Evolutionary conservation across 2,888 invertebrate species (phyloP), one percentile per base, ranked within the genome.

Genomic region (Spisula solida): DNA sequence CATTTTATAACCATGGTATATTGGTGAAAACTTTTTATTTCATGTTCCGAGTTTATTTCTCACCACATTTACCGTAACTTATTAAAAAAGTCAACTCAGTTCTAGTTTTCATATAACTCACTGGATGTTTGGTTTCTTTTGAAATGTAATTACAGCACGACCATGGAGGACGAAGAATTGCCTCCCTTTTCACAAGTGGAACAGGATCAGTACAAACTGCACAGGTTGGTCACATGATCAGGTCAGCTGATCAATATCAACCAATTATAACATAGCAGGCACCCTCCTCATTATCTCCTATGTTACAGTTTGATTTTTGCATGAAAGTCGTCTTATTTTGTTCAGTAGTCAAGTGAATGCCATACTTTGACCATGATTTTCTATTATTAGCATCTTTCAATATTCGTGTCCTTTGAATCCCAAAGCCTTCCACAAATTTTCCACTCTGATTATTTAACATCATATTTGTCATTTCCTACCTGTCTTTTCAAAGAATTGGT

Each of bases 101-200:
- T 66, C 20, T 25, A 66, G 60, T 81, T 82, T 82, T 29, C 41
- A 81, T 34, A n/a, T 70, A 47, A 75, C 75, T 83, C 83, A 83
- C 83, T 51, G 75, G 56, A 51, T 86, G 75, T 87, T 87, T 87
- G 82, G 82, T 87, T 87, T 85, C 41, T 85, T 87, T 82, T 87
- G 87, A 56, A 29, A 92, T 82, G 93, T 95, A 92, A 85, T 93
- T 94, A 89, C 92, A 92, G 92, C 87, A 85, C 88, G 18, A 66
- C 88, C 48, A 94, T 97, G 82, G 97, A 97, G 79, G 97, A 97
- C 94, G 97, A 97, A 1, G 97, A 97, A 93, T 96, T 97, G 80
- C 97, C 97, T 10, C 97, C 96, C 94, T 97, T 96, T 93, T 97
- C 97, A 56, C 97, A 97, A 18, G 95, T 96, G 60, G 96, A 97